Percentiles rank a stretch among this genome's conserved stretches.
phyloP scores from a whole-genome alignment of 37 sponge, comb jelly and placozoan species.

The Chondrilla cf. caribensis region DNA sequence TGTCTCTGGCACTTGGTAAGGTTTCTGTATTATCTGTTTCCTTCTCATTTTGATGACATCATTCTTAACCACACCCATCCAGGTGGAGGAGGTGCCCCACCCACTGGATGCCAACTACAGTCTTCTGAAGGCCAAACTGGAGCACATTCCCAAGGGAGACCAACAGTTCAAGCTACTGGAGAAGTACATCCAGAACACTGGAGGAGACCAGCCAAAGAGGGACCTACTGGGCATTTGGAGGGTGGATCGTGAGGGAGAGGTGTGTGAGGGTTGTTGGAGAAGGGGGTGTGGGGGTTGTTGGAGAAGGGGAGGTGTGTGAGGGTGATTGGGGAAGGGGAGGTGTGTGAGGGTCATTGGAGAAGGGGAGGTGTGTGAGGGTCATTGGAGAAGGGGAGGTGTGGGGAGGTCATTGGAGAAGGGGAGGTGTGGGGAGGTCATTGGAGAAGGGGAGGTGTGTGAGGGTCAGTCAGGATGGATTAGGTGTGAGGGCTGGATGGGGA shows the following conservation, averaged over 20 bases:
- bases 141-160: constrained; percentile 14
- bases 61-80: background rate
- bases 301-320: background rate
- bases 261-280: constrained; percentile 28
- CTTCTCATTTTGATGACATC: no score
- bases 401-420: constrained; percentile 11
- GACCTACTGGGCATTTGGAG: constrained; percentile 62
- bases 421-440: background rate
- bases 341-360: background rate
- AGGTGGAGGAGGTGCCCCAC: constrained; percentile 62
- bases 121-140: constrained; percentile 55
- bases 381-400: constrained; percentile 10
- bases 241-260: constrained; percentile 74
- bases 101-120: constrained; percentile 73
- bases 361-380: background rate
- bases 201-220: constrained; percentile 9
- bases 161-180: constrained; percentile 52
- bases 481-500: no score
- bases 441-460: background rate
- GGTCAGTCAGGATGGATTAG: background rate
- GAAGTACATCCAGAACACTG: constrained; percentile 52
- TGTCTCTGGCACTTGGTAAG: no score
- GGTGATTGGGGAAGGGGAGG: background rate
- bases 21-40: no score
- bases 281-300: constrained; percentile 15